These are phyloP conservation scores for Rapana venosa DNA, from an alignment of 2,888 invertebrate genomes.

Conservation along the genomic window DNA sequence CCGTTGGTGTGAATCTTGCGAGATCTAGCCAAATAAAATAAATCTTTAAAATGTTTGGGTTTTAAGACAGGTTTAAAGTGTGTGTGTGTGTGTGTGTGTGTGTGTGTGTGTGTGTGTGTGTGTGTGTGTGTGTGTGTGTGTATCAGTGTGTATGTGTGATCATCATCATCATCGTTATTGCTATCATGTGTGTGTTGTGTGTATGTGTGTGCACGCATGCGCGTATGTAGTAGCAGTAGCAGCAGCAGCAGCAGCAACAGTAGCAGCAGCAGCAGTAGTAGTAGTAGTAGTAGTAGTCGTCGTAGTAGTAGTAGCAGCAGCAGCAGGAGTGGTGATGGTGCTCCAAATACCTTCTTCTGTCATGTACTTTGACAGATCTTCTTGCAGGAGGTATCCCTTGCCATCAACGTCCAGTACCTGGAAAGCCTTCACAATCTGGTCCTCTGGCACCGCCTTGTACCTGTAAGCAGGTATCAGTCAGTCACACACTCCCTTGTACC, in stretches of 20 bases:
- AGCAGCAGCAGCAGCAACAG: slow-evolving; percentile 13
- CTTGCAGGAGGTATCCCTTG: slow-evolving; percentile 87
- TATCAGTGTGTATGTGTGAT: neutral
- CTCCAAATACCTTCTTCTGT: slow-evolving; percentile 83
- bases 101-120: neutral
- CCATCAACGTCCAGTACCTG: slow-evolving; percentile 88
- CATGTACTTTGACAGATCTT: slow-evolving; percentile 87
- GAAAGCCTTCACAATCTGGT: slow-evolving; percentile 90
- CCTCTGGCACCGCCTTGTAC: slow-evolving; percentile 91
- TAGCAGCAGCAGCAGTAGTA: slow-evolving; percentile 1
- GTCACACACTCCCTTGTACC: too few relatives aligned
- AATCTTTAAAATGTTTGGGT: neutral
- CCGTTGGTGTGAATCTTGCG: neutral
- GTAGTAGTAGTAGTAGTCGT: neutral
- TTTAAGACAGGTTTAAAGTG: neutral
- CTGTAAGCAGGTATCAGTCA: slow-evolving; percentile 81
- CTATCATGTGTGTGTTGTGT: too few relatives aligned
- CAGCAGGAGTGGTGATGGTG: too few relatives aligned
- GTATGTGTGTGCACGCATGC: too few relatives aligned
- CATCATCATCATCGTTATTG: neutral
- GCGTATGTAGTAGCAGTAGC: too few relatives aligned
- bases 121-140: too few relatives aligned
- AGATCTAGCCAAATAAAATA: neutral
- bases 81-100: neutral
- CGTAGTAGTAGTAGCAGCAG: slow-evolving; percentile 1